phyloP scores from a whole-genome alignment of 2,888 invertebrate genomes.

The Plutella xylostella region DNA sequence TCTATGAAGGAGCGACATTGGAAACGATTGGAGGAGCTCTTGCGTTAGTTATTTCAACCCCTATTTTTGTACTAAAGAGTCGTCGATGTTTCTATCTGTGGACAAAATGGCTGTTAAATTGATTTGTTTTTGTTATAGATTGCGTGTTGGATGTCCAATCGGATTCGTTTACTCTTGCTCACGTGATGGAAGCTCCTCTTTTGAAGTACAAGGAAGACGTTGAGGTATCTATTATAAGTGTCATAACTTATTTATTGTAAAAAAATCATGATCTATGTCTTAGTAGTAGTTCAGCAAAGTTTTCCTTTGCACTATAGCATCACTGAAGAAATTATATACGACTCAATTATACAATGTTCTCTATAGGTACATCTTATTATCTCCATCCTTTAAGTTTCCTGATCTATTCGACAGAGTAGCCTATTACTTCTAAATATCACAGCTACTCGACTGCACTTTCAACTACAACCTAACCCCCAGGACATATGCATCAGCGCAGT shows the following conservation, averaged over 20 bases:
- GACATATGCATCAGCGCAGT: slow-evolving; percentile 91
- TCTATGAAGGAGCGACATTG: slow-evolving; percentile 87
- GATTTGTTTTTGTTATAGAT: too few species aligned
- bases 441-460: neutral
- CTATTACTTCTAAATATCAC: too few species aligned
- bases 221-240: too few species aligned
- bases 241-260: too few species aligned
- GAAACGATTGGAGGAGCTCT: slow-evolving; percentile 67
- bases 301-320: too few species aligned
- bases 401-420: too few species aligned
- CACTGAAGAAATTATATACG: too few species aligned
- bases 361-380: too few species aligned
- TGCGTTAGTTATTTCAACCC: slow-evolving; percentile 33
- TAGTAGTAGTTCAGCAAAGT: too few species aligned
- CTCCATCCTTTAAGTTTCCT: too few species aligned
- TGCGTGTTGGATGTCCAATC: slow-evolving; percentile 84
- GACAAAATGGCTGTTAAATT: slow-evolving; percentile 49
- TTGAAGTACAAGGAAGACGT: slow-evolving; percentile 87
- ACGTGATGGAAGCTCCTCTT: slow-evolving; percentile 87
- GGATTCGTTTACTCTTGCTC: slow-evolving; percentile 81
- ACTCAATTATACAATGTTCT: too few species aligned
- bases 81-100: neutral
- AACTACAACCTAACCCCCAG: slow-evolving; percentile 32
- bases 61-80: neutral
- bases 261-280: too few species aligned